Evolutionary conservation across 2,113 vertebrate genomes (phyloP), one percentile per base, ranked within the genome.

Genomic region (Calcarius ornatus): DNA sequence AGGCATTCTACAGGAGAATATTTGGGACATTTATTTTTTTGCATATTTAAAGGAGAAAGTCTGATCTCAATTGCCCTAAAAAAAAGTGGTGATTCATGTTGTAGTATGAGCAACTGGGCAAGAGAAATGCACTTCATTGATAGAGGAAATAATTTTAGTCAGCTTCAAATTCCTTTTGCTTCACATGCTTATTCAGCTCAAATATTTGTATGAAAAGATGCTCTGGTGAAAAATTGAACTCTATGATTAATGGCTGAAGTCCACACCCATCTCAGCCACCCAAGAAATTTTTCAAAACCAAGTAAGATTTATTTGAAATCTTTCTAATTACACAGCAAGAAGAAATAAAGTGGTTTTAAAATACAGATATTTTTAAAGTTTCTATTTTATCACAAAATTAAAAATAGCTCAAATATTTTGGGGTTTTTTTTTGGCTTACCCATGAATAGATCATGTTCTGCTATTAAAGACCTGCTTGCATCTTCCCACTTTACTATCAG

Each of bases 141-240:
- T 88, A 88, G 56, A 88, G 61, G 80, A 96, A 94, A 77, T 83
- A 2, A 66, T 86, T 86, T 93, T 59, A 89, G 57, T 91, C n/a
- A 61, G 27, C 59, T 90, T 77, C 75, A 77, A 76, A 85, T 90
- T 88, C 71, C 51, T 85, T 81, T 77, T 77, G 11, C 68, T 91
- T 95, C 84, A 76, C 38, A 59, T 59, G 37, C 71, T 83, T 95
- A 64, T 88, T 96, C 64, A 88, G 82, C 51, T 90, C 56, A 86
- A 94, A 83, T 81, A 72, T 75, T 90, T 71, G 56, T 78, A 40
- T 22, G 51, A 86, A 87, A 94, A 81, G 81, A 97, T 88, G 64
- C 33, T 90, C 40, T 78, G n/a, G 60, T 92, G 85, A 95, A 93
- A 95, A 90, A 81, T 6, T 37, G 75, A 92, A 73, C 12, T 40